Percentiles rank a stretch among this genome's conserved stretches.
phyloP scores from a whole-genome alignment of 2,888 invertebrate genomes.

The Acanthosoma haemorrhoidale region DNA sequence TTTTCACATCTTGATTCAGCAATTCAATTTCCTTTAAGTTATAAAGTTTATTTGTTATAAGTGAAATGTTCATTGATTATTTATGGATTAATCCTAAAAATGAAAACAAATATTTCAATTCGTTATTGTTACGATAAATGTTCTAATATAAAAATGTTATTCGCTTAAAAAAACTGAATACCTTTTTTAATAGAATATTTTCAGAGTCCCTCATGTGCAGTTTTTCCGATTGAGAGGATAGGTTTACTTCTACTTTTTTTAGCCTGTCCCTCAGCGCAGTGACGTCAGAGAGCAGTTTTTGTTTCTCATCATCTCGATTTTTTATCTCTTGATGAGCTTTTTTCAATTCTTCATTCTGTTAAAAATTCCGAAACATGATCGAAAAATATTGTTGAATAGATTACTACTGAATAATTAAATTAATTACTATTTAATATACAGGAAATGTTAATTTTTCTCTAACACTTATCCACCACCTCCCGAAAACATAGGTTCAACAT shows the following conservation, averaged over 20 bases:
- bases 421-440: too few relatives aligned
- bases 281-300: conserved; percentile 26
- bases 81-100: background rate
- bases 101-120: background rate
- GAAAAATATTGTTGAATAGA: background rate
- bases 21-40: conserved; percentile 33
- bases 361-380: too few relatives aligned
- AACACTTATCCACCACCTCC: too few relatives aligned
- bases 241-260: conserved; percentile 32
- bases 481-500: too few relatives aligned
- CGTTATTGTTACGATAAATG: background rate
- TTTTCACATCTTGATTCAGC: conserved; percentile 35
- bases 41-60: background rate
- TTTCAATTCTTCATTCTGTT: conserved; percentile 33
- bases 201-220: conserved; percentile 35
- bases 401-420: too few relatives aligned
- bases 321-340: conserved; percentile 30
- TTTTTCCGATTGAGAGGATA: conserved; percentile 24
- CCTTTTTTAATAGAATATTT: conserved; percentile 32
- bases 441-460: too few relatives aligned
- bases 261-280: conserved; percentile 32
- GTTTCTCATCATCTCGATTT: conserved; percentile 32
- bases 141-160: background rate
- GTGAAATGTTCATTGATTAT: too few relatives aligned
- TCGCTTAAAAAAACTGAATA: background rate